Conservation (phyloP, 2,888 invertebrate species). For the Acleris literana region DNA sequence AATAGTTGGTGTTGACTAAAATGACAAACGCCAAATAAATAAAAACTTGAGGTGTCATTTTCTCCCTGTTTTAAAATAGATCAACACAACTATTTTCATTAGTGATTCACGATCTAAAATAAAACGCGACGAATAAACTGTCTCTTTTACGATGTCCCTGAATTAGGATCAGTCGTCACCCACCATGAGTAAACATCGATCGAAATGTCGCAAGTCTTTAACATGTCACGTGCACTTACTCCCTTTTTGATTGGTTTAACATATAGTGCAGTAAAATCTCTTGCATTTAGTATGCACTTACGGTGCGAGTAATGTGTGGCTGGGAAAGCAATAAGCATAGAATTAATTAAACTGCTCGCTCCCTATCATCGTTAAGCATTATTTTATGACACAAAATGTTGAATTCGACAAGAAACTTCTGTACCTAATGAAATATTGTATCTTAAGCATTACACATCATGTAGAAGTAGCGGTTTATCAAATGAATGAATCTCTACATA, state of each 20-base stretch:
- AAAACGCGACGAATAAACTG: constrained; percentile 39
- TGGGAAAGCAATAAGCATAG: not conserved
- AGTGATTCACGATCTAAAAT: constrained; percentile 33
- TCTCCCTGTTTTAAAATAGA: constrained; percentile 27
- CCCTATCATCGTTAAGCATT: too few relatives aligned
- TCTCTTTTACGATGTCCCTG: constrained; percentile 62
- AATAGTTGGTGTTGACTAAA: too few relatives aligned
- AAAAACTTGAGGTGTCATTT: not conserved
- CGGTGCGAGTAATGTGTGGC: not conserved
- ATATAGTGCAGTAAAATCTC: constrained; percentile 1
- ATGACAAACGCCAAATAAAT: too few relatives aligned
- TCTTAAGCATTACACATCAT: too few relatives aligned
- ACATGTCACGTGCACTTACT: not conserved
- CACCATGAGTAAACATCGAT: constrained; percentile 46
- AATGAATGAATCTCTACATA: too few relatives aligned
- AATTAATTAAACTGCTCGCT: not conserved
- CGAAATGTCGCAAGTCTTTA: constrained; percentile 1
- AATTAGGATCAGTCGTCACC: constrained; percentile 65
- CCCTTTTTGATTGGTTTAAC: not conserved
- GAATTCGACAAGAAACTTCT: too few relatives aligned
- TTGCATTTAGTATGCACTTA: constrained; percentile 6
- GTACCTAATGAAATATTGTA: too few relatives aligned
- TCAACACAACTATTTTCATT: constrained; percentile 22
- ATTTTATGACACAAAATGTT: too few relatives aligned
- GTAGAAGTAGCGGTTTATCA: too few relatives aligned